Conservation (phyloP, 35 echinoderm and acorn worm species). For the Stichopus chloronotus region DNA sequence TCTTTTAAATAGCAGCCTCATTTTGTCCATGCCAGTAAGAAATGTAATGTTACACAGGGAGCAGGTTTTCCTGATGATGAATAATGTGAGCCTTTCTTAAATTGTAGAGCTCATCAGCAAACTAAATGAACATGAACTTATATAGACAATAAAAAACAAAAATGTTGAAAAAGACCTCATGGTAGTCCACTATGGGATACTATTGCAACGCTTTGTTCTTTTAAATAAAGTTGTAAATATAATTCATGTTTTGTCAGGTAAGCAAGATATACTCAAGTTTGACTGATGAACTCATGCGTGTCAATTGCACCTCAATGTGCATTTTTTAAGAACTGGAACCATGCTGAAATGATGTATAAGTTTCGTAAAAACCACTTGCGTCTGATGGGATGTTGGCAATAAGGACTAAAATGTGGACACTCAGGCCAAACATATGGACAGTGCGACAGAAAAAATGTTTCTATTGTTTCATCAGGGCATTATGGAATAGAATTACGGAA, state of each 20-base stretch:
- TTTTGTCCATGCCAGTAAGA: neutral
- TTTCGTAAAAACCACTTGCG: neutral
- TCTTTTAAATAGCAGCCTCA: neutral
- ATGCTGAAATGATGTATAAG: neutral
- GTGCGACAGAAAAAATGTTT: neutral
- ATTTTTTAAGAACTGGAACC: neutral
- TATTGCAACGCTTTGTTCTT: neutral
- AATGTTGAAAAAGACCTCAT: neutral
- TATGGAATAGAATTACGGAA: neutral
- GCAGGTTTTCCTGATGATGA: neutral
- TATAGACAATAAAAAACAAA: conserved; percentile 3
- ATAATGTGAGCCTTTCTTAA: neutral
- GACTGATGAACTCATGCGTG: neutral
- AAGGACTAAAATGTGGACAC: neutral
- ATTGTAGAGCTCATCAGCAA: neutral
- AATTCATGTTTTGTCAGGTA: neutral
- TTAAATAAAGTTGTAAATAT: neutral
- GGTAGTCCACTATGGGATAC: neutral
- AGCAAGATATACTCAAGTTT: conserved; percentile 17
- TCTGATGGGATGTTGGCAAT: neutral
- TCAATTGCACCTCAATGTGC: conserved; percentile 8
- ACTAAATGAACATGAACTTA: neutral
- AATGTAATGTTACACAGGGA: neutral
- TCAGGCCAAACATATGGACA: neutral
- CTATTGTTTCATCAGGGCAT: neutral